Evolutionary conservation across 1,140 invertebrate genomes (phyloP), one percentile per base, ranked within the genome.

Genomic region (Neomicropteryx cornuta): DNA sequence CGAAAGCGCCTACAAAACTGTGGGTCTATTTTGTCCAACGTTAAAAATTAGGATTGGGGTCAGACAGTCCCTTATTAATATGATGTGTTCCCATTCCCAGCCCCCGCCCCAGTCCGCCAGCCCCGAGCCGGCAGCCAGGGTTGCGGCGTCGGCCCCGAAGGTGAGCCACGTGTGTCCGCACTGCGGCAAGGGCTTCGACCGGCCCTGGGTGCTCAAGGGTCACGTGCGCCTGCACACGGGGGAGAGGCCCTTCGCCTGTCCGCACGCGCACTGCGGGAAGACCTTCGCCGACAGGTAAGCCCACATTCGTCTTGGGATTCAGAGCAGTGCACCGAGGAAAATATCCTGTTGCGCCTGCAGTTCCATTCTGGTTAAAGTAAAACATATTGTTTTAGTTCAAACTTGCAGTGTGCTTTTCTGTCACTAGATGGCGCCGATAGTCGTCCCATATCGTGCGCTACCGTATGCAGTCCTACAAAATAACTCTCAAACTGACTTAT

Each of bases 251-350:
- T 81, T 80, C 41, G 65, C 69, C 4, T 82, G 79, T 44, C 77
- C 76, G 0, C 64, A 75, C n/a, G 42, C 49, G 1, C 52, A 44
- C 2, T 82, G 79, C 47, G 65, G 73, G 2, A 81, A 80, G 49
- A 75, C 75, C 0, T 86, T 86, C 53, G 80, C 83, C 20, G 82
- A 86, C 58, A 72, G 81, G 75, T 80, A 46, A 45, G 55, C 28
- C 8, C 16, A 10, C 22, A 16, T 31, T 32, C 29, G 22, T 34
- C 27, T 44, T 34, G 27, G 29, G 8, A 6, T 20, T 31, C 18
- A 5, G n/a, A n/a, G n/a, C n/a, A n/a, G n/a, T 43, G 5, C 1
- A 18, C 16, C 11, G 11, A 20, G 20, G 13, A 37, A 33, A 39
- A 18, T n/a, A n/a, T n/a, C n/a, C n/a, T n/a, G n/a, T n/a, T n/a